Base-by-base conservation (phyloP, 2,888 invertebrate genomes). In the Nomada flava region DNA sequence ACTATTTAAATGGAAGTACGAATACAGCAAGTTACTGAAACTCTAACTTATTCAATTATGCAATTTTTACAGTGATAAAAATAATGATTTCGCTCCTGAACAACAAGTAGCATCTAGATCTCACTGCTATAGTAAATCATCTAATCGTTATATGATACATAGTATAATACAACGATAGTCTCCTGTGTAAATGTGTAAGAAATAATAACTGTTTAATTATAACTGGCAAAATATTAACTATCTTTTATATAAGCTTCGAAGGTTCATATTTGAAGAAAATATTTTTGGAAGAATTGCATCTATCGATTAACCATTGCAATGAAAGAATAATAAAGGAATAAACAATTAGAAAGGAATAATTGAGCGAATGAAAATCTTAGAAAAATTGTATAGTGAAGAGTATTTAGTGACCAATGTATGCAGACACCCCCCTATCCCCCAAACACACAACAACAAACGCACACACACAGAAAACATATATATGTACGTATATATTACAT, bases 101-200 rank as follows among this genome's bases (percentile, higher is more conserved):
- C 86, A 88, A 87, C 88, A 87, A 88, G 89, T 84, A 89, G 81
- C 81, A 84, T 79, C 77, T 70, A 71, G 52, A 65, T 82, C 57
- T 57, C 69, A 74, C 71, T 23, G 57, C 64, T 76, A 36, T 36
- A 69, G 71, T 82, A 77, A 83, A 78, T 70, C 57, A 84, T 79
- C 70, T 88, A 88, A 81, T 77, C 81, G 63, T 83, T 74, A 80
- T 91, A 91, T 89, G 70, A 82, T 90, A 91, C 88, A 90, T 81
- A 84, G 76, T 90, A 90, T 90, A 86, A 67, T 90, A 91, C 91
- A 91, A 88, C 85, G 86, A 76, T 78, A 77, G 67, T 65, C 70
- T 82, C 79, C 63, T 78, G 68, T 60, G 65, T 63, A 68, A 73
- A 70, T 74, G 73, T 55, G 52, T 53, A 69, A 57, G 79, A 79